Percentiles rank a stretch among this genome's conserved stretches.
These are phyloP conservation scores for Syrrhaptes paradoxus DNA, from an alignment of 2,113 vertebrate species.

Conservation along the genomic window DNA sequence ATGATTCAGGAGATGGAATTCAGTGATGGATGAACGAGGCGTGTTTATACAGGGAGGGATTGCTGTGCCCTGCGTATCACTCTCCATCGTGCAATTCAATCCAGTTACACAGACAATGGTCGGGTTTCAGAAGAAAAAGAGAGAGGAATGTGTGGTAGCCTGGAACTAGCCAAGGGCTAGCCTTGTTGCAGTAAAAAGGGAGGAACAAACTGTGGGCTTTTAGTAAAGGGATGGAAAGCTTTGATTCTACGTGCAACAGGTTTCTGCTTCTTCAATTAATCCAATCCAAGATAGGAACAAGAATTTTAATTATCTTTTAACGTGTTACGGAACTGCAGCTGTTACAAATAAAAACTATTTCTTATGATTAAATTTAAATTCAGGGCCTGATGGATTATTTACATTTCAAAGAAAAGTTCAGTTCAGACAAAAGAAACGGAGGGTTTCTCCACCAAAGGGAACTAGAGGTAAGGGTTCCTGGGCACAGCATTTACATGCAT, in stretches of 20 bases:
- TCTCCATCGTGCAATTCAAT: not conserved
- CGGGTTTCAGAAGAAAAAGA: not conserved
- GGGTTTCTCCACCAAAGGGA: not conserved
- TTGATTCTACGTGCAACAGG: not conserved
- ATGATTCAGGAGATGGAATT: not conserved
- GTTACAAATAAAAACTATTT: not conserved
- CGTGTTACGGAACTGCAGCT: not conserved
- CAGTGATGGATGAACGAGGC: not conserved
- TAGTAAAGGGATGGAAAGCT: not conserved
- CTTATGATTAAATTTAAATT: not conserved
- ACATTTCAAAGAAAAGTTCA: not conserved
- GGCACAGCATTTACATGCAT: not conserved
- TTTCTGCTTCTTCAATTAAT: not conserved
- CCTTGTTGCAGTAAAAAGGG: not conserved
- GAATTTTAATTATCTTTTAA: not conserved
- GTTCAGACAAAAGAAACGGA: not conserved
- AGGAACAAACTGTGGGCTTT: not conserved
- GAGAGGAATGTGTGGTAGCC: not conserved
- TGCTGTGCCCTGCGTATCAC: not conserved
- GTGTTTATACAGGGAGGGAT: not conserved
- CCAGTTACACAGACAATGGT: not conserved
- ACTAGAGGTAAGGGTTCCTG: not conserved
- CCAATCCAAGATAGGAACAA: not conserved
- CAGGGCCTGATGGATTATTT: not conserved
- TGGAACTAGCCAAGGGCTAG: not conserved